phyloP scores from a whole-genome alignment of 2,888 invertebrate species.

The Alviniconcha strummeri region DNA sequence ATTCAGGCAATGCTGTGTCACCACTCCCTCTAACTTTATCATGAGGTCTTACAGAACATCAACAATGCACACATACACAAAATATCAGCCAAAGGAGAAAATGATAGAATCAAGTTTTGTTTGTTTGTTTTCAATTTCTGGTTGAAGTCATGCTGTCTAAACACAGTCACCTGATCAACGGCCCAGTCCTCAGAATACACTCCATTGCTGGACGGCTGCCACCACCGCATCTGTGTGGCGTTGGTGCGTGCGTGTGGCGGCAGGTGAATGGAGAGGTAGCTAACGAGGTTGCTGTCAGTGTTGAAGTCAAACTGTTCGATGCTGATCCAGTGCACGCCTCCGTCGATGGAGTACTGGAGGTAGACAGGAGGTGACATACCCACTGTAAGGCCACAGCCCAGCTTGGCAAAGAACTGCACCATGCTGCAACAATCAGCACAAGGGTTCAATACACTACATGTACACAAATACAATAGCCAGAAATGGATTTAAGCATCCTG shows the following conservation, averaged over 20 bases:
- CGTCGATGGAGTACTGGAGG: constrained; percentile 72
- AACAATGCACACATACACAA: too few species aligned
- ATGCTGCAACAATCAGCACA: constrained; percentile 53
- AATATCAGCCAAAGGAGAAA: too few species aligned
- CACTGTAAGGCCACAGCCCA: constrained; percentile 64
- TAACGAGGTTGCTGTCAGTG: constrained; percentile 53
- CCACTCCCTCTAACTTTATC: too few species aligned
- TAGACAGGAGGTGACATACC: constrained; percentile 67
- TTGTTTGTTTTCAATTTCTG: too few species aligned
- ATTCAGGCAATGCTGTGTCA: too few species aligned
- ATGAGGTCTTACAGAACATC: too few species aligned
- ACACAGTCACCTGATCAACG: constrained; percentile 71
- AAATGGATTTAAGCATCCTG: too few species aligned
- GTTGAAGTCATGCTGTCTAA: too few species aligned
- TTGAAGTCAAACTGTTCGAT: constrained; percentile 71
- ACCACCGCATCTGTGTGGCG: constrained; percentile 69
- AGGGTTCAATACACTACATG: too few species aligned
- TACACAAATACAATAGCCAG: too few species aligned
- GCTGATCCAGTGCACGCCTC: constrained; percentile 72
- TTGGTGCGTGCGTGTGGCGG: constrained; percentile 65
- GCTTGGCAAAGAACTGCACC: constrained; percentile 72
- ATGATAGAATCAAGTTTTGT: too few species aligned
- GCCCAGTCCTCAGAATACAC: constrained; percentile 71
- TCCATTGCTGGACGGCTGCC: constrained; percentile 70
- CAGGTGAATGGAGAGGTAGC: constrained; percentile 67